phyloP scores from a whole-genome alignment of 2,888 invertebrate species.

The Campaea margaritaria region DNA sequence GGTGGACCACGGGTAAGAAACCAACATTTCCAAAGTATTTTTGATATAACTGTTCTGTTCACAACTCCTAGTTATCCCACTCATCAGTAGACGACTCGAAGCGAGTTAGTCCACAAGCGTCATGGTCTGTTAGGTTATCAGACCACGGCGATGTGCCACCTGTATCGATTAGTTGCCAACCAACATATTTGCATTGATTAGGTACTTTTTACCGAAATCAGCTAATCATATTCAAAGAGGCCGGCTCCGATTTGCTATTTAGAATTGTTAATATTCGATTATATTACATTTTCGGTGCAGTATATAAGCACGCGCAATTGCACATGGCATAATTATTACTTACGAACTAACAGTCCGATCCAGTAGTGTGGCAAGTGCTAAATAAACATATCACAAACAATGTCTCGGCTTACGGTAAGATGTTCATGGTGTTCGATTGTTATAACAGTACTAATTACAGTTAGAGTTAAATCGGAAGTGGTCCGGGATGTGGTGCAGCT shows the following conservation, averaged over 20 bases:
- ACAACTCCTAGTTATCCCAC: background rate
- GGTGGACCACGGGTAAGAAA: too few species aligned
- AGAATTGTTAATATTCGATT: slow-evolving; percentile 76
- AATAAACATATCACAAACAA: slow-evolving; percentile 43
- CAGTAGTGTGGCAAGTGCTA: slow-evolving; percentile 57
- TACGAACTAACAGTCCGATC: slow-evolving; percentile 55
- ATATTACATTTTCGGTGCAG: slow-evolving; percentile 71
- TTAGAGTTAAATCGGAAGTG: background rate
- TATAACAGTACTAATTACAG: background rate
- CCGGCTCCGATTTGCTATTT: slow-evolving; percentile 62
- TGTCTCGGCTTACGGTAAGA: slow-evolving; percentile 79
- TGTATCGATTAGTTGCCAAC: slow-evolving; percentile 18
- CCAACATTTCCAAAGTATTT: too few species aligned
- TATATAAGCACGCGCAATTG: slow-evolving; percentile 73
- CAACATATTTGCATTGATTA: slow-evolving; percentile 26
- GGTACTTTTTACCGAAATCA: slow-evolving; percentile 56
- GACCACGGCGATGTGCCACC: slow-evolving; percentile 2
- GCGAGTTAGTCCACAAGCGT: slow-evolving; percentile 9
- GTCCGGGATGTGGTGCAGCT: background rate
- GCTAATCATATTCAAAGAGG: slow-evolving; percentile 78
- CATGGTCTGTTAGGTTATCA: slow-evolving; percentile 20
- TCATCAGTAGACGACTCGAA: background rate
- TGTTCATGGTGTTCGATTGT: background rate
- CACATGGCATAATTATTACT: slow-evolving; percentile 61
- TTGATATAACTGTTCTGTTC: background rate